These are phyloP conservation scores for Drosophila subsilvestris DNA, from an alignment of 2,888 invertebrate species.

Conservation along the genomic window DNA sequence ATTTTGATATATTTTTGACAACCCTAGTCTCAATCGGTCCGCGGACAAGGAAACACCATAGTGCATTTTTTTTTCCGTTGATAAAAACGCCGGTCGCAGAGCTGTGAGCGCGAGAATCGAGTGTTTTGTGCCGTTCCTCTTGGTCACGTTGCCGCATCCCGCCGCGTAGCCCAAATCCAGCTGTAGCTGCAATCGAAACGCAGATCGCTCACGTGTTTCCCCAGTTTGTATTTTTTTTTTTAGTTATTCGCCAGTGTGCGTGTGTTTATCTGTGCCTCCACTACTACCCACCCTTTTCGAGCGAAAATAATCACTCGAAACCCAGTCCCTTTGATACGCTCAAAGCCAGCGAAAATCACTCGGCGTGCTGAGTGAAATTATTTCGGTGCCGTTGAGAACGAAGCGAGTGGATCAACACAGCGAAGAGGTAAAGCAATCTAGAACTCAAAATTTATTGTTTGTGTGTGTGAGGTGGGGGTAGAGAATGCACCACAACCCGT, in stretches of 20 bases:
- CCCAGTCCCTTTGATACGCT: not conserved
- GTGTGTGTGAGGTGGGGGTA: not conserved
- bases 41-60: not conserved
- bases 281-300: not conserved
- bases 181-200: not conserved
- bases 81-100: not conserved
- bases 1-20: no score
- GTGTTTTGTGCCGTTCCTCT: not conserved
- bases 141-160: not conserved
- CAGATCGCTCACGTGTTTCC: not conserved
- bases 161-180: not conserved
- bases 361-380: not conserved
- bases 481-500: slow-evolving; percentile 57
- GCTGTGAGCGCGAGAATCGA: not conserved
- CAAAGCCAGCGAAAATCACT: not conserved
- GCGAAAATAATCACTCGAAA: not conserved
- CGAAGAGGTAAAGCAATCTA: slow-evolving; percentile 51
- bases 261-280: slow-evolving; percentile 15
- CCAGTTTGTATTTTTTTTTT: slow-evolving; percentile 22
- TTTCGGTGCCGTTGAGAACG: slow-evolving; percentile 7
- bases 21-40: no score
- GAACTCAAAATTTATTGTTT: not conserved
- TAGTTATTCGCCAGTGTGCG: slow-evolving; percentile 56
- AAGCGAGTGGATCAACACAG: slow-evolving; percentile 31
- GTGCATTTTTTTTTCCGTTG: not conserved